Evolutionary conservation across 2,113 vertebrate genomes (phyloP).

Genomic region (Anoplopoma fimbria): DNA sequence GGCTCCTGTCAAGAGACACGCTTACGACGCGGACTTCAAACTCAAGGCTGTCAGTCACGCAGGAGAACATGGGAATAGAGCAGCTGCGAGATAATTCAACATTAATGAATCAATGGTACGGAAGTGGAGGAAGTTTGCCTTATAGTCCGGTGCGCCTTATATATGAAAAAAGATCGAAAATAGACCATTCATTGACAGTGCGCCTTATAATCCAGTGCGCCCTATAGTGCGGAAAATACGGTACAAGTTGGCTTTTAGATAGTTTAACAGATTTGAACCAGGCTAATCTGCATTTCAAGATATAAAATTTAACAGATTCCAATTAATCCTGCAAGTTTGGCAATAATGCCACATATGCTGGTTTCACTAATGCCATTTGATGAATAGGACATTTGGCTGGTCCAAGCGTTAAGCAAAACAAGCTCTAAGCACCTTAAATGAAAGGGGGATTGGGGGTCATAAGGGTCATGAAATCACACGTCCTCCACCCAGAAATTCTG

Average conservation of each 20-base stretch:
- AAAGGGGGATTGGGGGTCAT: constrained; percentile 1
- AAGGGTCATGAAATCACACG: not conserved
- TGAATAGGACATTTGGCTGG: constrained; percentile 12
- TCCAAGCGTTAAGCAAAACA: not conserved
- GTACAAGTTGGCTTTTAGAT: not conserved
- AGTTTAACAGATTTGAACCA: not conserved
- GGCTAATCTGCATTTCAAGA: constrained; percentile 6
- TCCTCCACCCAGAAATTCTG: not conserved
- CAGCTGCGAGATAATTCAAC: too few species aligned
- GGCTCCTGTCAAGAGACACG: too few species aligned
- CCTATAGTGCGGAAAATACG: too few species aligned
- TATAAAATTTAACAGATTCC: not conserved
- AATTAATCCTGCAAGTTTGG: constrained; percentile 10
- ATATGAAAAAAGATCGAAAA: too few species aligned
- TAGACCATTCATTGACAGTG: too few species aligned
- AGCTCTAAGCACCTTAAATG: not conserved
- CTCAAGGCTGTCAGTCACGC: too few species aligned
- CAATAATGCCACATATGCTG: not conserved
- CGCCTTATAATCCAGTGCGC: too few species aligned
- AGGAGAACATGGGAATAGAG: too few species aligned
- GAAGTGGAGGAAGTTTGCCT: too few species aligned
- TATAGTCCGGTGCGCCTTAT: too few species aligned
- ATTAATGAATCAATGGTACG: too few species aligned
- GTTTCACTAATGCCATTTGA: constrained; percentile 10
- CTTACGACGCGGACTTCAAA: too few species aligned